Conservation (phyloP, 2,888 invertebrate species). For the Tryphoninae sp. region DNA sequence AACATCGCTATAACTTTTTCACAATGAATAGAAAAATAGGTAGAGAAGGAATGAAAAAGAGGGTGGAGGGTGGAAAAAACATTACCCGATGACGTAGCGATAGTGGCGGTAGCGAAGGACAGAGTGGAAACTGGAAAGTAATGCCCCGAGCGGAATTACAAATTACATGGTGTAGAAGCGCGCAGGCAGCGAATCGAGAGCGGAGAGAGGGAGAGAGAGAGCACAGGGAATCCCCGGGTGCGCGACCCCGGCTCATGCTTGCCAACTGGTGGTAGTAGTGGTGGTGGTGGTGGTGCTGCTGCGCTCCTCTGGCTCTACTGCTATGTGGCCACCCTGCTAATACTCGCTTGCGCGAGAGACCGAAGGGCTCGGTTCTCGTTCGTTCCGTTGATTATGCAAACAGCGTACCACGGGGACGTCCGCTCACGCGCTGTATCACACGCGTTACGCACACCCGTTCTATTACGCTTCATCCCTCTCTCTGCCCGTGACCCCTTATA, state of each 20-base stretch:
- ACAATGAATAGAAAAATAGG: constrained; percentile 31
- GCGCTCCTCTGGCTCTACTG: constrained; percentile 51
- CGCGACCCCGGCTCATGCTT: constrained; percentile 43
- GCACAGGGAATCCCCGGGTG: constrained; percentile 53
- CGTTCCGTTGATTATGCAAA: constrained; percentile 77
- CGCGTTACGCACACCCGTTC: constrained; percentile 59
- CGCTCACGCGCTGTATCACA: constrained; percentile 53
- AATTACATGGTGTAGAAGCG: constrained; percentile 74
- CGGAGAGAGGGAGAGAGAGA: constrained; percentile 30
- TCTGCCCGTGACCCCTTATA: neutral
- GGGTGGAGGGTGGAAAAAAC: constrained; percentile 19
- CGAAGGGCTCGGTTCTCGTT: constrained; percentile 68
- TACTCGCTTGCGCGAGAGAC: constrained; percentile 56
- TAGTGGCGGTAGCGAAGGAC: constrained; percentile 65
- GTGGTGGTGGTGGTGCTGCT: constrained; percentile 27
- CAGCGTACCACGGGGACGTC: constrained; percentile 66
- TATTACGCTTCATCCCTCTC: constrained; percentile 26
- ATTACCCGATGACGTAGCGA: constrained; percentile 24
- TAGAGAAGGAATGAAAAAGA: constrained; percentile 22
- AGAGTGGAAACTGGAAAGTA: constrained; percentile 75
- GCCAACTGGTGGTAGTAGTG: constrained; percentile 17
- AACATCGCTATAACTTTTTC: neutral
- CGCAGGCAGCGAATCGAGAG: constrained; percentile 46
- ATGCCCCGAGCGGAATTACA: constrained; percentile 75
- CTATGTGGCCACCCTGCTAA: constrained; percentile 8